Conservation (phyloP, 37 sponge, comb jelly and placozoan genomes). For the Aphrocallistes beatrix region DNA sequence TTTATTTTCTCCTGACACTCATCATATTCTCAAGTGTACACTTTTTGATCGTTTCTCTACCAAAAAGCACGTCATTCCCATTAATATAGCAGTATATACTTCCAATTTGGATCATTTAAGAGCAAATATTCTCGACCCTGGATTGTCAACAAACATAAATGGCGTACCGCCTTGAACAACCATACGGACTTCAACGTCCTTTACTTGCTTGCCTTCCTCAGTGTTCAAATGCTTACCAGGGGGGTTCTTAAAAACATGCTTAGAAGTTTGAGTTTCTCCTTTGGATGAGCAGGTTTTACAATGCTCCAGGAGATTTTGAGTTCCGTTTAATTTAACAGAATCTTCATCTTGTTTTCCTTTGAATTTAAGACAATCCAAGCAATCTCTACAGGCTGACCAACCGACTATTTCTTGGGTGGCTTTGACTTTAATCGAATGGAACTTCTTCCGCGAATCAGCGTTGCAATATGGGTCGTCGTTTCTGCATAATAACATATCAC, state of each 20-base stretch:
- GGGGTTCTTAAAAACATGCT: not conserved
- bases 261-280: constrained; percentile 17
- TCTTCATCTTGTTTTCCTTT: not conserved
- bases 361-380: not conserved
- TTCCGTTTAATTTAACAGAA: not conserved
- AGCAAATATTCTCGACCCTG: constrained; percentile 2
- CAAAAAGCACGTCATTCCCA: not conserved
- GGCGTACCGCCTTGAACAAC: too few species aligned
- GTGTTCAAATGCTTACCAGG: not conserved
- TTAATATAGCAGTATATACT: not conserved
- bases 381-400: constrained; percentile 14
- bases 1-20: constrained; percentile 20
- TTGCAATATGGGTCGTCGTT: not conserved
- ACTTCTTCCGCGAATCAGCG: not conserved
- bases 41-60: constrained; percentile 13
- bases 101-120: constrained; percentile 5
- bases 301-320: constrained; percentile 6
- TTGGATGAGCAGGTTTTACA: constrained; percentile 14
- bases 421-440: constrained; percentile 6
- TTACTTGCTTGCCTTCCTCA: constrained; percentile 17
- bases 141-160: constrained; percentile 17
- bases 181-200: constrained; percentile 9
- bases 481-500: constrained; percentile 14
- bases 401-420: constrained; percentile 9
- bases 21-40: constrained; percentile 10